phyloP scores from a whole-genome alignment of 2,113 vertebrate species.

The Chaenocephalus aceratus region DNA sequence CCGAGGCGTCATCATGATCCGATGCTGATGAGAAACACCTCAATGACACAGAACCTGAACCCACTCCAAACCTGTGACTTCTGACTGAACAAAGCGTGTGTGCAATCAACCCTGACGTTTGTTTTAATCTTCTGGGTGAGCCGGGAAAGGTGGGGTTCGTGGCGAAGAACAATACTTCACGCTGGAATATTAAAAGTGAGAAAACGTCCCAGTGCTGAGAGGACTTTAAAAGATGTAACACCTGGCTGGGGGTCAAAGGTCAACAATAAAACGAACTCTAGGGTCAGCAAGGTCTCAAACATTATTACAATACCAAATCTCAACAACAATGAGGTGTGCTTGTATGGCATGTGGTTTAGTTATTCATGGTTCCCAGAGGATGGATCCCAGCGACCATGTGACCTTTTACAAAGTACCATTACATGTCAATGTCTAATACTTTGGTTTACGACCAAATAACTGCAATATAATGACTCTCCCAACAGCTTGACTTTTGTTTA shows the following conservation, averaged over 20 bases:
- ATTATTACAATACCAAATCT: background rate
- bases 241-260: background rate
- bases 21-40: too few relatives aligned
- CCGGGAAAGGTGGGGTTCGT: constrained; percentile 22
- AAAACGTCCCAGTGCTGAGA: background rate
- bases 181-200: background rate
- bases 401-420: background rate
- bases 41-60: too few relatives aligned
- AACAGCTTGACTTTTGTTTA: background rate
- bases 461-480: background rate
- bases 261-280: background rate
- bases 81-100: too few relatives aligned
- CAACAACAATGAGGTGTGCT: background rate
- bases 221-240: background rate
- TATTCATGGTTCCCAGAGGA: too few relatives aligned
- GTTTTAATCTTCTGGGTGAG: constrained; percentile 48
- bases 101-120: constrained; percentile 41
- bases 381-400: too few relatives aligned
- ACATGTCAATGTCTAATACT: background rate
- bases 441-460: background rate
- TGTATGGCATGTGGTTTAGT: background rate
- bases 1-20: too few relatives aligned
- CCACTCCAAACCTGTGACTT: constrained; percentile 1
- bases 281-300: background rate
- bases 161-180: background rate